A percentile compares a stretch with the other conserved stretches of the same genome.
These are phyloP conservation scores for Dryobotodes eremita DNA, from an alignment of 2,888 invertebrate genomes.

Conservation along the genomic window DNA sequence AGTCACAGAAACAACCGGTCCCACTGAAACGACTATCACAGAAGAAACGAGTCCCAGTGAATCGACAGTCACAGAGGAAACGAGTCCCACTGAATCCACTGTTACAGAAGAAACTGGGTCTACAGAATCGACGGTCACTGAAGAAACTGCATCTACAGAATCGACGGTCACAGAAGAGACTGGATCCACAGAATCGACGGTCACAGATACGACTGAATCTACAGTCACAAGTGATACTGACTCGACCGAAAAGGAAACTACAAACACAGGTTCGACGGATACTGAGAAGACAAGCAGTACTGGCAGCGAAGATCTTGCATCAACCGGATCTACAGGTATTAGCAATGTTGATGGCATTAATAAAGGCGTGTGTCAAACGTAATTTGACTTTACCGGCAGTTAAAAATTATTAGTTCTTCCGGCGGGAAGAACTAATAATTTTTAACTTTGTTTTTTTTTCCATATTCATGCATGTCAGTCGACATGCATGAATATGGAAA, in stretches of 20 bases:
- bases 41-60: slow-evolving; percentile 20
- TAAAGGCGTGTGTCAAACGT: background rate
- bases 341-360: background rate
- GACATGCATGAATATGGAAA: background rate
- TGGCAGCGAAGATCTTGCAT: slow-evolving; percentile 42
- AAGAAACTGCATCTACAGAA: slow-evolving; percentile 27
- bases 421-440: too few species aligned
- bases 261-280: slow-evolving; percentile 29
- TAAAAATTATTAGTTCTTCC: background rate
- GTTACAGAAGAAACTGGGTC: slow-evolving; percentile 10
- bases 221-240: slow-evolving; percentile 32
- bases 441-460: too few species aligned
- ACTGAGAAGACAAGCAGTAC: slow-evolving; percentile 27
- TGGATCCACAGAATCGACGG: slow-evolving; percentile 1
- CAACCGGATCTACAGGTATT: slow-evolving; percentile 34
- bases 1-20: background rate
- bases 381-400: background rate
- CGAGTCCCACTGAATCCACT: slow-evolving; percentile 21
- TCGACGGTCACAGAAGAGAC: slow-evolving; percentile 43
- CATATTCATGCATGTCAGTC: too few species aligned
- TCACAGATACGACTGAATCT: slow-evolving; percentile 2
- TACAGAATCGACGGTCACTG: slow-evolving; percentile 49
- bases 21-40: slow-evolving; percentile 29
- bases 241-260: slow-evolving; percentile 29
- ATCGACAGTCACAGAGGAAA: slow-evolving; percentile 18